These are phyloP conservation scores for Sceliomorpha sp. DNA, from an alignment of 2,888 invertebrate genomes.

Conservation along the genomic window DNA sequence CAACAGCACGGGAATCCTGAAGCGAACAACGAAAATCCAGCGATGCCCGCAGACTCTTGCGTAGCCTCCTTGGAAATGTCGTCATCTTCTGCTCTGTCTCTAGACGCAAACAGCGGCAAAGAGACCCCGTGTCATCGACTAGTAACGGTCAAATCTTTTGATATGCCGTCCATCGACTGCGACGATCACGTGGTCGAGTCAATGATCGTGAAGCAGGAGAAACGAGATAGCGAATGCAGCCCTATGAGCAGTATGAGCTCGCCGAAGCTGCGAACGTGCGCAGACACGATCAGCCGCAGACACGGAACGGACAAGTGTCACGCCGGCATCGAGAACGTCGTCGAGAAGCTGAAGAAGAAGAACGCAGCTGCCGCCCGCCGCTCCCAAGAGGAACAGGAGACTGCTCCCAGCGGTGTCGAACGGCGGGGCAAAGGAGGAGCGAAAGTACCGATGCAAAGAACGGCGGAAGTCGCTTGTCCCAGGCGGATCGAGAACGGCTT, in stretches of 20 bases:
- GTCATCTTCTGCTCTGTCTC: too few species aligned
- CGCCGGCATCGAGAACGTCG: slow-evolving; percentile 74
- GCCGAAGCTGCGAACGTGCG: slow-evolving; percentile 36
- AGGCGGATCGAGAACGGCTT: slow-evolving; percentile 66
- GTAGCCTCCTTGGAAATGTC: too few species aligned
- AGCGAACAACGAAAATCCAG: too few species aligned
- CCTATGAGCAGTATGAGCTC: background rate
- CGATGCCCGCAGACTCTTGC: too few species aligned
- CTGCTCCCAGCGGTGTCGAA: too few species aligned
- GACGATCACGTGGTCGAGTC: slow-evolving; percentile 69
- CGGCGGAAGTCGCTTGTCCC: slow-evolving; percentile 24
- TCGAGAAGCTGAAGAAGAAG: slow-evolving; percentile 76
- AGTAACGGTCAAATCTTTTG: slow-evolving; percentile 71
- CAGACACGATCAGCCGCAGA: slow-evolving; percentile 29
- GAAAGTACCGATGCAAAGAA: background rate
- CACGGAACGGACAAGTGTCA: slow-evolving; percentile 65
- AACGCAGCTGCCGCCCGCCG: slow-evolving; percentile 63
- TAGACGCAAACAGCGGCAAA: too few species aligned
- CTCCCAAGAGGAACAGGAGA: slow-evolving; percentile 38
- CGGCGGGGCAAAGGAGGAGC: slow-evolving; percentile 67
- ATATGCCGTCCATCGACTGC: slow-evolving; percentile 74
- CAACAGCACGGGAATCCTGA: too few species aligned
- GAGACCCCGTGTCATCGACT: too few species aligned
- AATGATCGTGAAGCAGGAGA: slow-evolving; percentile 61
- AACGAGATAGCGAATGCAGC: slow-evolving; percentile 45